Evolutionary conservation across 2,888 invertebrate genomes (phyloP), one percentile per base, ranked within the genome.

Genomic region (Lacanobia wlatinum): DNA sequence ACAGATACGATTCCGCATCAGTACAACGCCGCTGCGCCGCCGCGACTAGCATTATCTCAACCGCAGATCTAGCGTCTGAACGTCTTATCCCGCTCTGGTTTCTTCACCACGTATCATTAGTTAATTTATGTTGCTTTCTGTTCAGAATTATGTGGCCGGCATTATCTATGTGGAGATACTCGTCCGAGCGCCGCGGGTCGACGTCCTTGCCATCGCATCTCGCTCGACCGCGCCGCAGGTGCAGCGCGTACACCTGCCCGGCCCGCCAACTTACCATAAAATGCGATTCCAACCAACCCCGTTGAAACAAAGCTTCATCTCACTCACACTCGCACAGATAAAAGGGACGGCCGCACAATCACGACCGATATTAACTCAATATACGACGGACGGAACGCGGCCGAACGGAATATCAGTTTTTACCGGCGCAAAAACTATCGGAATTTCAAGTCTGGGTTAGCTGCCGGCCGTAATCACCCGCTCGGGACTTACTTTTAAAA

Each of bases 391-490:
- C 91, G 89, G 93, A 94, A 93, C 93, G 92, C 92, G 93, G 92
- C 89, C 94, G 93, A 92, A 94, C 92, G 94, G 94, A 94, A 94
- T 95, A 95, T 95, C 94, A 94, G 93, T 95, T 96, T 96, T 96
- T 95, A 94, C 92, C 86, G 92, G 86, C 92, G 96, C 95, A 96
- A 96, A 96, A 96, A 95, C 95, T 95, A 94, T 95, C 86, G 95
- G 95, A 94, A 96, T 96, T 94, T 91, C 91, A 92, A 92, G 93
- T 93, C 92, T 92, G 93, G 92, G 94, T 91, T 92, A 92, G 93
- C 92, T 89, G 92, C 89, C 85, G 90, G 86, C 90, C 89, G 94
- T 94, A 95, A 95, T 95, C 95, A 94, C 91, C 88, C 91, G 92
- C 89, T 80, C 87, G 93, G 90, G 94, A 93, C 92, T 91, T 91